Percentiles rank a stretch among this genome's conserved stretches.
Evolutionary conservation across 2,797 vertebrate species (phyloP).

Genomic region (Enoplosus armatus): DNA sequence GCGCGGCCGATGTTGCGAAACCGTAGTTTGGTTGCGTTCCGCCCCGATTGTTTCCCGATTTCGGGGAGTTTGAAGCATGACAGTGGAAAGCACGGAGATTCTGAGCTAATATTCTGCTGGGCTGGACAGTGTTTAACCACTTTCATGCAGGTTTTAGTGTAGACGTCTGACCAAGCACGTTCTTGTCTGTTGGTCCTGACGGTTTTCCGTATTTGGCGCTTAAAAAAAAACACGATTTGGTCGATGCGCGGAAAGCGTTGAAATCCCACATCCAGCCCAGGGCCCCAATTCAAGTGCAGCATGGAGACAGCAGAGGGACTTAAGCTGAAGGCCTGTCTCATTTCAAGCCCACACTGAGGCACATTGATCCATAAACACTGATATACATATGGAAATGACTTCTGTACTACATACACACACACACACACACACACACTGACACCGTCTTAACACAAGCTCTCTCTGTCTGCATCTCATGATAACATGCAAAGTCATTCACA

Average conservation of each 20-base stretch:
- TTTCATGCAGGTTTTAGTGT: too few species aligned
- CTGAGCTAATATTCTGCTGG: too few species aligned
- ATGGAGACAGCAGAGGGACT: background rate
- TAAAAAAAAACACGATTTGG: slow-evolving; percentile 1
- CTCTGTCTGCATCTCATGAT: slow-evolving; percentile 14
- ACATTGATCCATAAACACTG: slow-evolving; percentile 4
- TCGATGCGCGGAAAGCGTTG: background rate
- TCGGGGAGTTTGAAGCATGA: too few species aligned
- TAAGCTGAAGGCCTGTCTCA: background rate
- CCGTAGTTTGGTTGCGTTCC: too few species aligned
- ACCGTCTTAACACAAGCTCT: slow-evolving; percentile 6
- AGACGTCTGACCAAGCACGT: too few species aligned
- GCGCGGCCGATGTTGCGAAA: too few species aligned
- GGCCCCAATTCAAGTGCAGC: background rate
- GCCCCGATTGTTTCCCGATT: too few species aligned
- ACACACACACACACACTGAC: slow-evolving; percentile 11
- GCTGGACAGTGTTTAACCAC: too few species aligned
- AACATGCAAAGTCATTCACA: slow-evolving; percentile 26
- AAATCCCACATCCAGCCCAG: background rate
- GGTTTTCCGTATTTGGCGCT: background rate
- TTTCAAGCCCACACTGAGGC: background rate
- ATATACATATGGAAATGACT: background rate
- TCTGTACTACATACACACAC: background rate
- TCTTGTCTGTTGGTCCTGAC: background rate
- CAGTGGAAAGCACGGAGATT: too few species aligned